Evolutionary conservation across 1,140 invertebrate genomes (phyloP), one percentile per base, ranked within the genome.

Genomic region (Atta colombica): DNA sequence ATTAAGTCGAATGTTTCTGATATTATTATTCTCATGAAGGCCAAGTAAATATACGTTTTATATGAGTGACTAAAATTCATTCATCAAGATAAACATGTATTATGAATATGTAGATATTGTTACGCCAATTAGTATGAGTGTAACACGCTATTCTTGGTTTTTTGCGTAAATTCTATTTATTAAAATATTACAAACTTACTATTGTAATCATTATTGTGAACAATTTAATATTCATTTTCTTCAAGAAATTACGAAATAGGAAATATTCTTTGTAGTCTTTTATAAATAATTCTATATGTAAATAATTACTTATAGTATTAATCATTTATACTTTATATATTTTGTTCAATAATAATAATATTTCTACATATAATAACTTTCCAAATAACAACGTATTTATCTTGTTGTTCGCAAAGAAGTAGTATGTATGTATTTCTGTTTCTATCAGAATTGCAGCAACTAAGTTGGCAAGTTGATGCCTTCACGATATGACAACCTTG

Each of bases 21-120:
- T 39, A 51, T 74, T 84, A 51, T 7, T 49, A 21, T 49, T 84
- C 53, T 14, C 25, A n/a, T 7, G 14, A 61, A 84, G 55, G 55
- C n/a, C 68, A 58, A 63, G 28, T 63, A 84, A 84, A 84, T 75
- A 84, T 75, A 60, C 8, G 14, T 74, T 74, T 61, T 51, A 12
- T 49, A 21, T 28, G 55, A 74, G 0, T 63, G 31, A 81, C 25
- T 55, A 31, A 82, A 18, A 61, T 75, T 51, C 39, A 63, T 35
- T 35, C 2, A 58, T n/a, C 14, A 61, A 25, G 80, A 63, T 75
- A 28, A 75, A 84, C 55, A 75, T 21, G 25, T 25, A 25, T 25
- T 25, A 25, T n/a, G n/a, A 55, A 16, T 10, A 14, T 28, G 14
- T 21, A 18, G 45, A 6, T 28, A 25, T 31, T 5, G 7, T 55